These are phyloP conservation scores for Urocolius indicus DNA, from an alignment of 2,113 vertebrate genomes.

Conservation along the genomic window DNA sequence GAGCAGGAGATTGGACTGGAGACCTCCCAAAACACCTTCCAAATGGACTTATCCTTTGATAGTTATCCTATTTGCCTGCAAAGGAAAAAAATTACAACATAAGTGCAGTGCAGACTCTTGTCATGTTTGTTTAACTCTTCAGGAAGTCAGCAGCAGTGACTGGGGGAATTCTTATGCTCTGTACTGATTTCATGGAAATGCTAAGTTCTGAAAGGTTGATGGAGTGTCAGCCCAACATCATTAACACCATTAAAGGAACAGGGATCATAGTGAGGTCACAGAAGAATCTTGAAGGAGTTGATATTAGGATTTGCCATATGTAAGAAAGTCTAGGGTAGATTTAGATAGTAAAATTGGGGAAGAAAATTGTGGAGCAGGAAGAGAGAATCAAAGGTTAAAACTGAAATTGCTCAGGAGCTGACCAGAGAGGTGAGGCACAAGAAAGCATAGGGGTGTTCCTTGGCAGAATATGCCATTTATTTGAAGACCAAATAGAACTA, in stretches of 20 bases:
- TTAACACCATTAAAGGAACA: neutral
- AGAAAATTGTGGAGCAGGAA: neutral
- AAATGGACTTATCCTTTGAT: neutral
- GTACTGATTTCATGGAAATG: neutral
- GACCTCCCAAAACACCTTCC: neutral
- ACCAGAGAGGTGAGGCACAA: neutral
- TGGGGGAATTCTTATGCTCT: neutral
- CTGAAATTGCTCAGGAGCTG: neutral
- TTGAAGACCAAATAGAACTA: neutral
- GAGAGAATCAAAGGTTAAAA: neutral
- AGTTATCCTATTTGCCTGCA: neutral
- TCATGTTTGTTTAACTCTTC: neutral
- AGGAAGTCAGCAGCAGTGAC: neutral
- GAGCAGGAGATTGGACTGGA: neutral
- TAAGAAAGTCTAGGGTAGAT: neutral
- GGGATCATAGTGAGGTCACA: neutral
- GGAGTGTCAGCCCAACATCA: neutral
- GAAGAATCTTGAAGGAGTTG: neutral
- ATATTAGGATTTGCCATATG: neutral
- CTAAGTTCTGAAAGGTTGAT: neutral
- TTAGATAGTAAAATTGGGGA: neutral
- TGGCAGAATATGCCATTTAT: accelerated
- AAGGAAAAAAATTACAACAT: neutral
- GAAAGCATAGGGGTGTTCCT: neutral
- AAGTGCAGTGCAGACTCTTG: neutral